These are phyloP conservation scores for Anastrepha obliqua DNA, from an alignment of 1,140 invertebrate genomes.

Conservation along the genomic window DNA sequence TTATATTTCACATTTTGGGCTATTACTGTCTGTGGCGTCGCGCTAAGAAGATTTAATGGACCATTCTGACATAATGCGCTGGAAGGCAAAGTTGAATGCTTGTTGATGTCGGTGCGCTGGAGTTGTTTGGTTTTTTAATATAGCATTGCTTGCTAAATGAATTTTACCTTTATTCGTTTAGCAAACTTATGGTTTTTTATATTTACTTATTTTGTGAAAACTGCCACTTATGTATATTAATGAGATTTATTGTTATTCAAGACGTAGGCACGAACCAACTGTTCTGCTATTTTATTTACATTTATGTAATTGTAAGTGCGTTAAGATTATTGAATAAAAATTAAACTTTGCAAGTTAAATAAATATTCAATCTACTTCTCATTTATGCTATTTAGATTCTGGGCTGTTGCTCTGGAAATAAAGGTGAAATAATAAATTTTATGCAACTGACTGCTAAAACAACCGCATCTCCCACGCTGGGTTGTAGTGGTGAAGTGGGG, in stretches of 20 bases:
- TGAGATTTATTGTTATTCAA: background rate
- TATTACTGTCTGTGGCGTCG: slow-evolving; percentile 80
- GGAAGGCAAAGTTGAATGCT: background rate
- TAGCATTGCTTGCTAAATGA: background rate
- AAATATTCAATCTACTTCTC: background rate
- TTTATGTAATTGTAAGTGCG: background rate
- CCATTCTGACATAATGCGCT: background rate
- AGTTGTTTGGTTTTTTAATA: background rate
- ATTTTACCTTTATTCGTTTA: background rate
- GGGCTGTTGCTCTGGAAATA: no score
- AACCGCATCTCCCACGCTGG: no score
- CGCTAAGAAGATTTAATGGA: slow-evolving; percentile 78
- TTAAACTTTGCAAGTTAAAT: background rate
- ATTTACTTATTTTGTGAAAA: background rate
- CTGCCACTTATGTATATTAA: slow-evolving; percentile 18
- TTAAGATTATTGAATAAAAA: background rate
- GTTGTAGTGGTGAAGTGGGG: no score
- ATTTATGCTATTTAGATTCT: background rate
- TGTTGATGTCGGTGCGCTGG: background rate
- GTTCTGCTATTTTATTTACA: background rate
- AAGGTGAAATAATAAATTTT: no score
- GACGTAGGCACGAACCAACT: background rate
- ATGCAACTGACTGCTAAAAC: no score
- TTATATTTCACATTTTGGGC: slow-evolving; percentile 82
- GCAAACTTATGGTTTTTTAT: background rate